Evolutionary conservation across 2,888 invertebrate genomes (phyloP), one percentile per base, ranked within the genome.

Genomic region (Sceliomorpha sp.): DNA sequence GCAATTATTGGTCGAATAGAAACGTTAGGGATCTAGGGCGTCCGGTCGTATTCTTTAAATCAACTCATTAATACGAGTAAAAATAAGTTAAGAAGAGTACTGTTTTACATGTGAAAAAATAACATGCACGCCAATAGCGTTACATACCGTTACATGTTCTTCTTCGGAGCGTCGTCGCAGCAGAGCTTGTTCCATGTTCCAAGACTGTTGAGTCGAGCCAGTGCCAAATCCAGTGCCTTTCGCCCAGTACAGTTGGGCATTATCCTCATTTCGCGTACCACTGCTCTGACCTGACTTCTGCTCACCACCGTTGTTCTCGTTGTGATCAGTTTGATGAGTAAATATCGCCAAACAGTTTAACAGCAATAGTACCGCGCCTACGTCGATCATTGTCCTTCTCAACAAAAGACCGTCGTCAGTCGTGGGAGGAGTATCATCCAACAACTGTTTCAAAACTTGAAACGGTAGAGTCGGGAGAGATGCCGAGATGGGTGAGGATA

Each of bases 161-260:
- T 98, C 98, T 89, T 98, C 97, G 64, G 95, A 95, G 66, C 93
- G 92, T 87, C 98, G 97, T 7, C 96, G 91, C 70, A 96, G 89
- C 45, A 98, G 89, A n/a, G 97, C 97, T 84, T 97, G 96, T 83
- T 98, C 98, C 27, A 98, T 96, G 89, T 98, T 97, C 98, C 98
- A 98, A 37, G 96, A 96, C 87, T 97, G 97, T 72, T 96, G 95
- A 7, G 97, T 98, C 13, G 96, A 96, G 14, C 98, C 98, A 0
- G 97, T 98, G 42, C 98, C 98, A 89, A 98, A 98, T 0, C 98
- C 98, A 1, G 98, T 98, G 34, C 98, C 98, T 88, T 98, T 98
- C 0, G 97, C 98, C 97, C 97, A 98, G 89, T 97, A 96, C 73
- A 94, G 89, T 81, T 95, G 95, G 27, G 92, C 92, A 82, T 94